Evolutionary conservation across 2,113 vertebrate genomes (phyloP).

Genomic region (Andinoacara biseriatus): DNA sequence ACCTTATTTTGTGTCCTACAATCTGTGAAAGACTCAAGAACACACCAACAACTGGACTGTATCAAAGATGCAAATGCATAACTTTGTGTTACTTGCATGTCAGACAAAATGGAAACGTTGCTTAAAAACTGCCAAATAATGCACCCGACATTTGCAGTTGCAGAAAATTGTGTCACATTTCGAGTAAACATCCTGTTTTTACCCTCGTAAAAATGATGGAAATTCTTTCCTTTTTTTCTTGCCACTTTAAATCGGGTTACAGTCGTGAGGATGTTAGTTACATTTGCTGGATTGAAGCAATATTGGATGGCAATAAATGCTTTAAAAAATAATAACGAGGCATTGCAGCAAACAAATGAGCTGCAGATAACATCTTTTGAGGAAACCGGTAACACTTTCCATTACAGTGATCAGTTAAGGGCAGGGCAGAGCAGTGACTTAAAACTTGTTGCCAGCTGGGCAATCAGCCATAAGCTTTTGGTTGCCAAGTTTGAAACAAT

Average conservation of each 20-base stretch:
- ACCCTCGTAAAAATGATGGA: not conserved
- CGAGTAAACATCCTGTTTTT: not conserved
- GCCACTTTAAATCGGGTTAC: not conserved
- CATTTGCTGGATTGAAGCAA: not conserved
- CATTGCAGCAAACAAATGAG: not conserved
- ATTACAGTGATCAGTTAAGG: not conserved
- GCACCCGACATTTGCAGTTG: too few relatives aligned
- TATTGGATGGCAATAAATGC: not conserved
- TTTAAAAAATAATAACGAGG: too few relatives aligned
- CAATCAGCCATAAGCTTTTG: not conserved
- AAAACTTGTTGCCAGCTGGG: not conserved
- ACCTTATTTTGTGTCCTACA: not conserved
- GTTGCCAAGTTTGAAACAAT: not conserved
- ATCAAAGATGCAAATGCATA: fast-evolving
- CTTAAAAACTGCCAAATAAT: too few relatives aligned
- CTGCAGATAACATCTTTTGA: not conserved
- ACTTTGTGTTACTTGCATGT: not conserved
- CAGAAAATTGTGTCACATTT: not conserved
- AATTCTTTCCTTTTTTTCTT: not conserved
- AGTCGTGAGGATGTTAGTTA: not conserved
- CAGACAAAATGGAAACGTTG: not conserved
- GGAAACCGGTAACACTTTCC: not conserved
- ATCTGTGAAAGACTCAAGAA: not conserved
- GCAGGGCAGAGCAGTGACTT: not conserved
- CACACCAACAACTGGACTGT: not conserved